These are phyloP conservation scores for Parnassius apollo DNA, from an alignment of 2,888 invertebrate species.

Conservation along the genomic window DNA sequence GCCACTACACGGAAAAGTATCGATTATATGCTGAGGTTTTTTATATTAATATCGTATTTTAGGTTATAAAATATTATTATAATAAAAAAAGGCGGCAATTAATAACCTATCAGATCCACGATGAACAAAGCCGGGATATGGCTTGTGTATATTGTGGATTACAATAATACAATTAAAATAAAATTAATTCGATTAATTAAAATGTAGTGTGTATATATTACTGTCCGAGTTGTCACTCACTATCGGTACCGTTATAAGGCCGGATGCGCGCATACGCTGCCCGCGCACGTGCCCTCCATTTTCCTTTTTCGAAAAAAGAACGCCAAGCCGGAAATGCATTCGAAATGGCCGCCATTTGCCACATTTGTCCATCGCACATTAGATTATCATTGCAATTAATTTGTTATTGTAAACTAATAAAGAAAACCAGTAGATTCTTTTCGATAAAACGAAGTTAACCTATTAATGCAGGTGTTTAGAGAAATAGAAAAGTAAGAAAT, in stretches of 20 bases:
- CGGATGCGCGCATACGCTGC: constrained; percentile 30
- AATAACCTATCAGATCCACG: too few relatives aligned
- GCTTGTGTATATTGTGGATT: too few relatives aligned
- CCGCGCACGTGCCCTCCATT: constrained; percentile 37
- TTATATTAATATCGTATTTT: too few relatives aligned
- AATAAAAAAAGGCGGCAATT: too few relatives aligned
- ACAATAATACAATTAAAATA: too few relatives aligned
- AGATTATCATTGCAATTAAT: constrained; percentile 11
- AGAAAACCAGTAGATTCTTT: background rate
- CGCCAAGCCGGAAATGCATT: constrained; percentile 37
- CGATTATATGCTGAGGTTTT: too few relatives aligned
- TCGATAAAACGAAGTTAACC: background rate
- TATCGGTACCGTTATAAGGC: constrained; percentile 29
- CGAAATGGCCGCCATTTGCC: constrained; percentile 33
- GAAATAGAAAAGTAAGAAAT: too few relatives aligned
- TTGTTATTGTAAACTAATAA: constrained; percentile 5
- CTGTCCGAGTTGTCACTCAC: constrained; percentile 22
- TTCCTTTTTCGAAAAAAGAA: constrained; percentile 38
- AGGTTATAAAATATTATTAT: too few relatives aligned
- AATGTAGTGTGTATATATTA: background rate
- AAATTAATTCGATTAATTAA: too few relatives aligned
- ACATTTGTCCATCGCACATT: constrained; percentile 29
- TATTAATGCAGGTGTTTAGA: background rate
- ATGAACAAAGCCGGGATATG: too few relatives aligned
- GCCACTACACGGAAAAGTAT: too few relatives aligned